Evolutionary conservation across 2,888 invertebrate genomes (phyloP).

Genomic region (Pharmacophagus antenor): DNA sequence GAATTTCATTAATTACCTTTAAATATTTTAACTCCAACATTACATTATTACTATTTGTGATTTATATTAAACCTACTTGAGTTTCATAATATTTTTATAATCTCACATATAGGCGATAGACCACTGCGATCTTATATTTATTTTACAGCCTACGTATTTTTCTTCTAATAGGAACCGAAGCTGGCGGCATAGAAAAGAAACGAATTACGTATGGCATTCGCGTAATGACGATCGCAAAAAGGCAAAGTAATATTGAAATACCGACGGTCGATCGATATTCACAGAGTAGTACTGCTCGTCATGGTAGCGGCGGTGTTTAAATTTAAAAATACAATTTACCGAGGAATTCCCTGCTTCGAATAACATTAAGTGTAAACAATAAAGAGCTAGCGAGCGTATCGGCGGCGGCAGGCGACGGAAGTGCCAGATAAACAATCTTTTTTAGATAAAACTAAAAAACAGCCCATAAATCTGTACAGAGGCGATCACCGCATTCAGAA

Average conservation of each 20-base stretch:
- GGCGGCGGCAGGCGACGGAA: constrained; percentile 76
- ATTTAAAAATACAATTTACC: constrained; percentile 78
- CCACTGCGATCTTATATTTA: constrained; percentile 20
- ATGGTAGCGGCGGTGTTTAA: constrained; percentile 56
- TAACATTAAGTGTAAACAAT: constrained; percentile 81
- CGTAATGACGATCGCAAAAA: constrained; percentile 72
- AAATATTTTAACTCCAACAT: constrained; percentile 3
- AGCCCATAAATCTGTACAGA: constrained; percentile 71
- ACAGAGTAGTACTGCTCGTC: constrained; percentile 55
- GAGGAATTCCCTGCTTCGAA: constrained; percentile 79
- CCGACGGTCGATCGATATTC: constrained; percentile 65
- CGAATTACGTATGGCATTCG: constrained; percentile 63
- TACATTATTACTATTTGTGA: not conserved
- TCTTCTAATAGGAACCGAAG: constrained; percentile 32
- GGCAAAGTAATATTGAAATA: constrained; percentile 61
- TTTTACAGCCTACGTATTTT: constrained; percentile 13
- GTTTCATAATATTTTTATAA: not conserved
- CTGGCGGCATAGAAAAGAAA: constrained; percentile 45
- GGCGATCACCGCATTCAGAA: constrained; percentile 22
- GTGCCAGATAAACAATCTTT: constrained; percentile 78
- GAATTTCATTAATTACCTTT: constrained; percentile 6
- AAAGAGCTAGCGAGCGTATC: constrained; percentile 77
- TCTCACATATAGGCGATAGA: constrained; percentile 2
- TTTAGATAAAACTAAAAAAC: constrained; percentile 78
- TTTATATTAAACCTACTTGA: not conserved